A percentile compares a stretch with the other conserved stretches of the same genome.
phyloP scores from a whole-genome alignment of 1,140 invertebrate species.

The Dolichoris vasculosae region DNA sequence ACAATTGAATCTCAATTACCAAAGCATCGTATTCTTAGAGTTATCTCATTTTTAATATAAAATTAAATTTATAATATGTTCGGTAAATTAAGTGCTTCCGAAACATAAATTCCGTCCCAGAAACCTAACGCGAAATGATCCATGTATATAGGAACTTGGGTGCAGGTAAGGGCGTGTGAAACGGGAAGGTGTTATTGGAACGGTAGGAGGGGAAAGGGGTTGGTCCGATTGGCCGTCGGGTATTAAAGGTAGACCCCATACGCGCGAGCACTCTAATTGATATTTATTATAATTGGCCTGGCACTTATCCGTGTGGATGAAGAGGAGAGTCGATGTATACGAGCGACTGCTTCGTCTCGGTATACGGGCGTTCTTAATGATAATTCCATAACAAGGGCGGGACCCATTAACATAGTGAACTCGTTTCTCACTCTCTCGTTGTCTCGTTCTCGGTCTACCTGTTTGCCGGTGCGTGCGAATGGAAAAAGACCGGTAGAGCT shows the following conservation, averaged over 20 bases:
- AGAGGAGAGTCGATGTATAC: slow-evolving; percentile 58
- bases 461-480: not conserved
- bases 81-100: not conserved
- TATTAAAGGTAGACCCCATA: slow-evolving; percentile 24
- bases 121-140: not conserved
- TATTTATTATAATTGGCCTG: slow-evolving; percentile 69
- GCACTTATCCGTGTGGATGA: slow-evolving; percentile 64
- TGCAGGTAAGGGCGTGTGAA: slow-evolving; percentile 12
- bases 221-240: slow-evolving; percentile 8
- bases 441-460: not conserved
- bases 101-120: not conserved
- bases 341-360: slow-evolving; percentile 47
- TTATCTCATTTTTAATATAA: too few species aligned
- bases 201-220: not conserved
- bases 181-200: slow-evolving; percentile 40
- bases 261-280: slow-evolving; percentile 61
- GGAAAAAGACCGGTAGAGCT: not conserved
- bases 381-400: slow-evolving; percentile 61
- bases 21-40: too few species aligned
- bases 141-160: not conserved
- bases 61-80: too few species aligned
- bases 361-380: slow-evolving; percentile 55
- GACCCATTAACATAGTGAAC: slow-evolving; percentile 59
- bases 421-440: slow-evolving; percentile 34
- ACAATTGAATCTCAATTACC: too few species aligned